phyloP scores from a whole-genome alignment of 2,888 invertebrate genomes.

The Orthosia incerta region DNA sequence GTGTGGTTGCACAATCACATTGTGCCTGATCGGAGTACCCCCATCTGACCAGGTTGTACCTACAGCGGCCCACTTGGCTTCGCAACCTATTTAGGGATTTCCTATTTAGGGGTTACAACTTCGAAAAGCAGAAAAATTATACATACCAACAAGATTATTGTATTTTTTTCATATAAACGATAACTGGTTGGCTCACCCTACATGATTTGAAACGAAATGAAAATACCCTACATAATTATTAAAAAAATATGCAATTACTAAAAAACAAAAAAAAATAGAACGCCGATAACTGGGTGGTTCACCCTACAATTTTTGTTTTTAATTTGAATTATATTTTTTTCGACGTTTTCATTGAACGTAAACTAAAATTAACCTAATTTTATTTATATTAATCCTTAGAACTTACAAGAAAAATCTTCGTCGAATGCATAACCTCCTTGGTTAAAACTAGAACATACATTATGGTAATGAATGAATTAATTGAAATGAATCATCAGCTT shows the following conservation, averaged over 20 bases:
- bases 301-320: neutral
- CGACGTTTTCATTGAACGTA: too few relatives aligned
- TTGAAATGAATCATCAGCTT: neutral
- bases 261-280: neutral
- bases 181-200: constrained; percentile 7
- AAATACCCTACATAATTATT: neutral
- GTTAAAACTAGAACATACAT: neutral
- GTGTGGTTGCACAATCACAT: too few relatives aligned
- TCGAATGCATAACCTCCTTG: neutral
- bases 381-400: too few relatives aligned
- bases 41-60: too few relatives aligned
- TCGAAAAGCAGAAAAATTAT: neutral
- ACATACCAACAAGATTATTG: neutral
- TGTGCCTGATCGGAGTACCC: too few relatives aligned
- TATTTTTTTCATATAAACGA: neutral
- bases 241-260: neutral
- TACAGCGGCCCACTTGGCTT: too few relatives aligned
- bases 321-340: too few relatives aligned
- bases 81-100: too few relatives aligned
- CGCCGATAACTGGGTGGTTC: neutral
- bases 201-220: neutral
- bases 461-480: neutral
- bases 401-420: neutral
- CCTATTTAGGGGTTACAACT: too few relatives aligned
- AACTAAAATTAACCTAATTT: too few relatives aligned